phyloP scores from a whole-genome alignment of 2,797 vertebrate species.

The Myripristis murdjan region DNA sequence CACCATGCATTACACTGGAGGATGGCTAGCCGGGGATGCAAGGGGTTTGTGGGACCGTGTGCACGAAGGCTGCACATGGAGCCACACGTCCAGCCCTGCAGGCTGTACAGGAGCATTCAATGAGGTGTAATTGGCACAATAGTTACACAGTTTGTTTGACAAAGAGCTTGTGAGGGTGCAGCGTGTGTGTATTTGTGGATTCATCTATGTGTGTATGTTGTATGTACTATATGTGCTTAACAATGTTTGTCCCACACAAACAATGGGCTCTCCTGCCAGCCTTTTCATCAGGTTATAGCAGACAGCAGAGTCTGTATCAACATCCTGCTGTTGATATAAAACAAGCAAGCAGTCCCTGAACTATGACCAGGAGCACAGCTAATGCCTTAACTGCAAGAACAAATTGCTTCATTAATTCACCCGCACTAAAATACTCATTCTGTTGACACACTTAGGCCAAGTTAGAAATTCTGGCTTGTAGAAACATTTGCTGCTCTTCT shows the following conservation, averaged over 20 bases:
- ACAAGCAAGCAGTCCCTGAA: constrained; percentile 24
- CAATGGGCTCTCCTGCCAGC: constrained; percentile 1
- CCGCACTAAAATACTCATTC: constrained; percentile 10
- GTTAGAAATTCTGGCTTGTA: constrained; percentile 13
- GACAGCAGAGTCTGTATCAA: constrained; percentile 29
- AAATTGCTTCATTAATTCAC: constrained; percentile 9
- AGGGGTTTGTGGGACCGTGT: constrained; percentile 17
- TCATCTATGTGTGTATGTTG: not conserved
- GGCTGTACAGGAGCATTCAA: constrained; percentile 51
- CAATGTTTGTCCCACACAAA: constrained; percentile 1
- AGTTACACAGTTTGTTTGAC: constrained; percentile 41
- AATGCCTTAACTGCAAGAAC: constrained; percentile 42
- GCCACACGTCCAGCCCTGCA: constrained; percentile 27
- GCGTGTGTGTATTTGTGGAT: constrained; percentile 11
- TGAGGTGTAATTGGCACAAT: constrained; percentile 53
- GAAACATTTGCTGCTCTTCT: constrained; percentile 4
- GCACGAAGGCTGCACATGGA: constrained; percentile 47
- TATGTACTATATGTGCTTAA: not conserved
- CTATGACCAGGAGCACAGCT: constrained; percentile 40
- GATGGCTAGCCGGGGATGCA: constrained; percentile 2
- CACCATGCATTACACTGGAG: constrained; percentile 43
- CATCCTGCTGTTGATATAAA: constrained; percentile 40
- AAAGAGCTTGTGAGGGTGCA: constrained; percentile 27
- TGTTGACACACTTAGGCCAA: not conserved
- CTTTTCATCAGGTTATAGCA: constrained; percentile 6